Percentiles rank a stretch among this genome's conserved stretches.
phyloP scores from a whole-genome alignment of 2,797 vertebrate genomes.

The Cuniculus paca region DNA sequence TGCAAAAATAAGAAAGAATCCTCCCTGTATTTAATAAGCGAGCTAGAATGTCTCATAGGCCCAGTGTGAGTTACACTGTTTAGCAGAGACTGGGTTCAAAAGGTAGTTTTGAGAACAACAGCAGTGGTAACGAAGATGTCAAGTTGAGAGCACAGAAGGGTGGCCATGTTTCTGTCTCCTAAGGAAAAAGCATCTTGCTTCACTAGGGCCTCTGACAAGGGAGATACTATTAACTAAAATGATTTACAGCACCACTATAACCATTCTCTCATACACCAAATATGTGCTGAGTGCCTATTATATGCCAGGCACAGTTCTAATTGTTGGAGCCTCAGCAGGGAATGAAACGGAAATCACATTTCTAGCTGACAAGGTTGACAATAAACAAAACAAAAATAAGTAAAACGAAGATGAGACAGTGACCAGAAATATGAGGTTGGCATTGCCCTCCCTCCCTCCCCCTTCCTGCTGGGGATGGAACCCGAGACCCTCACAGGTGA shows the following conservation, averaged over 20 bases:
- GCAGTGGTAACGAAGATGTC: background rate
- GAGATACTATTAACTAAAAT: background rate
- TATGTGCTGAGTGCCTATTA: background rate
- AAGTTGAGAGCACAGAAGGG: background rate
- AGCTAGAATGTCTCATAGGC: background rate
- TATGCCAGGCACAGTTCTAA: background rate
- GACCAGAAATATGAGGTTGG: background rate
- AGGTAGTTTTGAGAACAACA: background rate
- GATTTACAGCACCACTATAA: background rate
- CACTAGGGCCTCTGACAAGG: background rate
- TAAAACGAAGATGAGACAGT: background rate
- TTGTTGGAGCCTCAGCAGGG: background rate
- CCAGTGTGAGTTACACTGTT: background rate
- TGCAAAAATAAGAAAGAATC: background rate
- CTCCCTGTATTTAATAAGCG: background rate
- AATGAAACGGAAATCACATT: background rate
- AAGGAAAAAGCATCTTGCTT: background rate
- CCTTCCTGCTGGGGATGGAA: background rate
- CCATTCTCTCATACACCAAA: background rate
- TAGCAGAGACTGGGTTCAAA: background rate
- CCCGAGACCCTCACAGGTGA: background rate
- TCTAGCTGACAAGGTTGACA: background rate
- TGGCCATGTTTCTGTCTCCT: background rate
- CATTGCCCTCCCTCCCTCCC: background rate
- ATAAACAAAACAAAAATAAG: background rate